Percentiles rank a stretch among this genome's conserved stretches.
Evolutionary conservation across 1,140 invertebrate species (phyloP).

Genomic region (Platyscapa corneri): DNA sequence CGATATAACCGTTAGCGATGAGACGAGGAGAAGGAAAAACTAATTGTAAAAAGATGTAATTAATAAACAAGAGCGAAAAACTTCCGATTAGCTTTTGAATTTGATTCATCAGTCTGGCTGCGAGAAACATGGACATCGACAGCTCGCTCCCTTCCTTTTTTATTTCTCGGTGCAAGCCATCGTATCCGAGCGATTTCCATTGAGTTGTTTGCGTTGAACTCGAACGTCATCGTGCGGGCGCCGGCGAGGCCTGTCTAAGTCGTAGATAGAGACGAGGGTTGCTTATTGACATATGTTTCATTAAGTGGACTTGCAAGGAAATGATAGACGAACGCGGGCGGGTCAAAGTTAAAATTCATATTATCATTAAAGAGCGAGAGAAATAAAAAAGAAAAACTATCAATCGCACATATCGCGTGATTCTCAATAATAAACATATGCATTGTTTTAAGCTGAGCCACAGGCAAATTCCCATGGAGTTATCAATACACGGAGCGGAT

Average conservation of each 20-base stretch:
- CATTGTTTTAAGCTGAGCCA: slow-evolving; percentile 22
- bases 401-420: slow-evolving; percentile 9
- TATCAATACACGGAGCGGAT: slow-evolving; percentile 13
- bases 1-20: background rate
- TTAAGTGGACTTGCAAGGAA: background rate
- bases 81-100: background rate
- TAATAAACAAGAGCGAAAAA: slow-evolving; percentile 13
- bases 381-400: background rate
- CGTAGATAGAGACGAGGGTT: slow-evolving; percentile 24
- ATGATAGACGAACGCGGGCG: slow-evolving; percentile 13
- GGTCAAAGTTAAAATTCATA: slow-evolving; percentile 42
- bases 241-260: slow-evolving; percentile 9
- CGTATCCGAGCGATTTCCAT: slow-evolving; percentile 17
- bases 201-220: slow-evolving; percentile 30
- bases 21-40: background rate
- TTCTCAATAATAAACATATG: slow-evolving; percentile 25
- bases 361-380: slow-evolving; percentile 7
- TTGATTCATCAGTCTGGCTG: slow-evolving; percentile 19
- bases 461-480: slow-evolving; percentile 22
- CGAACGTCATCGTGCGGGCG: background rate
- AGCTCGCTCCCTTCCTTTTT: background rate
- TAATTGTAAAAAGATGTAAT: background rate
- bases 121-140: slow-evolving; percentile 1
- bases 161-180: background rate
- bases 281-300: slow-evolving; percentile 38